Evolutionary conservation across 1,140 invertebrate genomes (phyloP), one percentile per base, ranked within the genome.

Genomic region (Oedothorax gibbosus): DNA sequence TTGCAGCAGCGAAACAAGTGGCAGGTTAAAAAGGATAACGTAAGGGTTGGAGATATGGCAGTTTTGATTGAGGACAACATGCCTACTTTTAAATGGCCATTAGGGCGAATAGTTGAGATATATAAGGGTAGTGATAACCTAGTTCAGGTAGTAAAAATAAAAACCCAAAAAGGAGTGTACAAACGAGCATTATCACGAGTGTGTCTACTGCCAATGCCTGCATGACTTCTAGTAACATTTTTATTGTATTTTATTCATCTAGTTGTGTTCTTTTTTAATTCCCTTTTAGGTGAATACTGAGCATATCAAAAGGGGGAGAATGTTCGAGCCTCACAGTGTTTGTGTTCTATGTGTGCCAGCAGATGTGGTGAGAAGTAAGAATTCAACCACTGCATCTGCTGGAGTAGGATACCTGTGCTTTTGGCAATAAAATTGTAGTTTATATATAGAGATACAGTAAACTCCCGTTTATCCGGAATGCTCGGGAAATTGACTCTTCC

Each of bases 1-100:
- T 60, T 76, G n/a, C 72, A 76, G 35, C 72, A 76, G 60, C 21
- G 53, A 7, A 60, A 56, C 35, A 76, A 76, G 21, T 60, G 72
- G 72, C 53, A 76, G 12, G 56, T 56, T 4, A 0, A 76, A 60
- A 76, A 57, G n/a, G 15, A 76, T 57, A 20, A 60, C 35, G 54
- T 14, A 50, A 72, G 35, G 4, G 50, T 60, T 10, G 53, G 54
- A 4, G 15, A 20, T 60, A 9, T 76, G 7, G 53, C 10, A n/a
- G 20, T 76, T 1, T 8, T 60, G 2, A 57, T 57, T 4, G 54
- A 76, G 15, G 54, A 57, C 10, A 56, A 76, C 35, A 21, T 76
- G 9, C 11, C 53, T 76, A 57, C 20, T 14, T 76, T 60, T 76
- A 60, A 76, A 60, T 62, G 73, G 73, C 14, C 14, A 12, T 57